Base-by-base conservation (phyloP, 2,113 vertebrate genomes). In the Scomber scombrus region DNA sequence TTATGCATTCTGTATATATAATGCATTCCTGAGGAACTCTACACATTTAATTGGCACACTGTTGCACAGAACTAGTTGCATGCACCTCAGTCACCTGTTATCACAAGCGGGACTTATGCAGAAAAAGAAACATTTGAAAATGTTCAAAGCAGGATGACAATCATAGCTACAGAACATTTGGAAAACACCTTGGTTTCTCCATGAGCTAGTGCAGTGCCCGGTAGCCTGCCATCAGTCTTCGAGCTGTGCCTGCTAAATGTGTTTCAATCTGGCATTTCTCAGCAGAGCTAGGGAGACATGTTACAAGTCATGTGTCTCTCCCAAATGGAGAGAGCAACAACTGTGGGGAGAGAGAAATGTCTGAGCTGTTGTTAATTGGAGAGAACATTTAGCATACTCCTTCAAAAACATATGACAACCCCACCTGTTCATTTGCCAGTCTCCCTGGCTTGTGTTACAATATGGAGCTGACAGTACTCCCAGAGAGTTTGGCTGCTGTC, bases 371-470 rank as follows among this genome's bases (percentile, higher is more conserved):
- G 82, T 85, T 91, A 90, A 93, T 88, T 92, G 88, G 78, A 86
- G 50, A 79, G 78, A 92, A 85, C 74, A 73, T 85, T 93, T 88
- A 89, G 86, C 82, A 88, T 77, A 75, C 75, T 88, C 63, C 81
- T 69, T 81, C 65, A 70, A 76, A 89, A 86, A 89, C 77, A 64
- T 71, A 88, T 90, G 88, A 93, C 91, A 88, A 88, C 74, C 60
- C 75, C 90, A 93, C 91, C 91, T 94, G 92, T 85, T 92, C 78
- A 2, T 65, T 79, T 85, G 80, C 80, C 85, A 82, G 71, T 90
- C 87, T 86, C 56, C 34, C 51, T 75, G 88, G 69, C 73, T 86
- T 55, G 68, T 74, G 75, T 72, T 85, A 71, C 79, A 85, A 87
- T 75, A 51, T 56, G 75, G 63, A 81, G 56, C 72, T 85, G 90